These are phyloP conservation scores for Campoletis raptor DNA, from an alignment of 2,888 invertebrate genomes.

Conservation along the genomic window DNA sequence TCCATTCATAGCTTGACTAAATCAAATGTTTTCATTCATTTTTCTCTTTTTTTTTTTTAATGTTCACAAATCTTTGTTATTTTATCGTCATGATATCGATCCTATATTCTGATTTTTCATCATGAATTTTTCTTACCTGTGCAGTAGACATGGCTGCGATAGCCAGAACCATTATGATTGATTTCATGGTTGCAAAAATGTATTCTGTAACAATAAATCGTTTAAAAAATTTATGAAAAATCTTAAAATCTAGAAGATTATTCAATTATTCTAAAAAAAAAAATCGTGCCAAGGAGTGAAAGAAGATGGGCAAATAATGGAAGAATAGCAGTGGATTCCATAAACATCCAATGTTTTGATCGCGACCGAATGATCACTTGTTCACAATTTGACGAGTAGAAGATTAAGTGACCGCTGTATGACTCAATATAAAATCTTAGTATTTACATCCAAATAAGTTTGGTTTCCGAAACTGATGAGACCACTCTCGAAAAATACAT, in stretches of 20 bases:
- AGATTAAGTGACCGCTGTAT: neutral
- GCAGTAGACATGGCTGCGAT: constrained; percentile 71
- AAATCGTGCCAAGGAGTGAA: neutral
- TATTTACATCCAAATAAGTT: neutral
- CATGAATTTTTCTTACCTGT: constrained; percentile 69
- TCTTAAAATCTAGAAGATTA: neutral
- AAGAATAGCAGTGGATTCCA: neutral
- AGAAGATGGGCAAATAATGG: neutral
- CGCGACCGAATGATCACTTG: neutral
- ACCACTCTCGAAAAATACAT: neutral
- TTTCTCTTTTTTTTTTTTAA: neutral
- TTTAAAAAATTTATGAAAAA: neutral
- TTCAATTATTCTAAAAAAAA: neutral
- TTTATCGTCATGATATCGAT: neutral
- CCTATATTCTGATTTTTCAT: neutral
- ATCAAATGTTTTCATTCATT: neutral
- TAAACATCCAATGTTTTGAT: neutral
- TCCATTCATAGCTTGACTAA: neutral
- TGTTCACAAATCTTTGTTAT: neutral
- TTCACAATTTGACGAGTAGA: neutral
- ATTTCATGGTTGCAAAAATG: constrained; percentile 72
- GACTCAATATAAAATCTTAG: neutral
- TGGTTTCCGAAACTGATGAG: neutral
- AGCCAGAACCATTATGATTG: constrained; percentile 72
- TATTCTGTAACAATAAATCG: constrained; percentile 67